Evolutionary conservation across 1,140 invertebrate species (phyloP).

Genomic region (Eurytemora carolleeae): DNA sequence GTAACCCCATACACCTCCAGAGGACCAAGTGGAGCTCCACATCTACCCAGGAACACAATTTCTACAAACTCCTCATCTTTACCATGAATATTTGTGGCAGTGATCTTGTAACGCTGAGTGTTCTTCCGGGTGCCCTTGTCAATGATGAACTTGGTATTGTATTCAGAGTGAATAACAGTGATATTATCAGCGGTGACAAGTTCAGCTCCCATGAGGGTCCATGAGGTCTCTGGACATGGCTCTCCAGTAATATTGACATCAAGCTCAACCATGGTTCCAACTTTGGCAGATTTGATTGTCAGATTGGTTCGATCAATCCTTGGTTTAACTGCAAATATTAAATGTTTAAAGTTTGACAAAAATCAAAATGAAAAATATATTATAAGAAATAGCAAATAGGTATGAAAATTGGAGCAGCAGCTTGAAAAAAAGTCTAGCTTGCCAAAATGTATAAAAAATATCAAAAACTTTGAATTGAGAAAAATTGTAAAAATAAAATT

Average conservation of each 20-base stretch:
- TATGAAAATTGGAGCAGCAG: too few relatives aligned
- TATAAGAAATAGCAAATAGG: too few relatives aligned
- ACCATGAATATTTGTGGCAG: conserved; percentile 76
- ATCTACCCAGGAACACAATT: conserved; percentile 55
- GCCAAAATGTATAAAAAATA: too few relatives aligned
- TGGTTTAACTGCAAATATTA: conserved; percentile 55
- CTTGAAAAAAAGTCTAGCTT: too few relatives aligned
- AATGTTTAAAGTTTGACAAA: too few relatives aligned
- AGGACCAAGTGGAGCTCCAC: conserved; percentile 35
- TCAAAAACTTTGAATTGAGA: conserved; percentile 15
- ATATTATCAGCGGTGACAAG: conserved; percentile 40
- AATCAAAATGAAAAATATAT: too few relatives aligned
- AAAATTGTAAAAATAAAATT: conserved; percentile 8
- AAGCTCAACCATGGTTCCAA: conserved; percentile 76
- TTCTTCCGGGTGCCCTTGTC: conserved; percentile 58
- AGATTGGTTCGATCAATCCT: conserved; percentile 84
- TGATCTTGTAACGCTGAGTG: conserved; percentile 71
- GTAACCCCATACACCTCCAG: conserved; percentile 79
- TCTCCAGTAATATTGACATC: conserved; percentile 84
- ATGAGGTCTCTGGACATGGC: conserved; percentile 74
- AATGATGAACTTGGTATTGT: conserved; percentile 78
- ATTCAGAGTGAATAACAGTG: conserved; percentile 69
- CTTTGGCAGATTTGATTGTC: conserved; percentile 66
- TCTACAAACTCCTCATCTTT: conserved; percentile 81
- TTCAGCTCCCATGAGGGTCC: conserved; percentile 46